Percentiles rank a stretch among this genome's conserved stretches.
Conservation (phyloP, 2,113 vertebrate species). For the Pyrgilauda ruficollis region DNA sequence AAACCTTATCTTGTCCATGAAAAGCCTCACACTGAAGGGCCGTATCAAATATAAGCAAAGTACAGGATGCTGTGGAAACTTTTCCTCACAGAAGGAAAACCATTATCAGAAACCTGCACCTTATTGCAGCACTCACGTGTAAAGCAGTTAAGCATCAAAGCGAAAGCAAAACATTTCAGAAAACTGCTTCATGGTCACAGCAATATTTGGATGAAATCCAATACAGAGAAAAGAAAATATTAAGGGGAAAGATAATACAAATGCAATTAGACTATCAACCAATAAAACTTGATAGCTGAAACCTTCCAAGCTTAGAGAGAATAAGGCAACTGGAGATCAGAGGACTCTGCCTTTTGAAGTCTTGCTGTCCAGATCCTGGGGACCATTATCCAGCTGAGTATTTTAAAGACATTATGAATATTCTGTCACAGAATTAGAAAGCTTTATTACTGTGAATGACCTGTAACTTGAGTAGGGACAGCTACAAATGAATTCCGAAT, state of each 20-base stretch:
- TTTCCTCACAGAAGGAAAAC: constrained; percentile 16
- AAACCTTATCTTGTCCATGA: constrained; percentile 68
- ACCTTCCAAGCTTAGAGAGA: constrained; percentile 54
- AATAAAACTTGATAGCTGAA: constrained; percentile 63
- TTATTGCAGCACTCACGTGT: constrained; percentile 24
- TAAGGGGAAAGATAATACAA: constrained; percentile 56
- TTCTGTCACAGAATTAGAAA: constrained; percentile 18
- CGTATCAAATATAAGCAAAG: constrained; percentile 39
- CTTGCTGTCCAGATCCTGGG: constrained; percentile 21
- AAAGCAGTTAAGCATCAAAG: constrained; percentile 55
- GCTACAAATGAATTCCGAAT: neutral
- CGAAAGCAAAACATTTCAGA: constrained; percentile 44
- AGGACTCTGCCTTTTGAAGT: constrained; percentile 45
- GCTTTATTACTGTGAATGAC: constrained; percentile 11
- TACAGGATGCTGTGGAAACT: constrained; percentile 27
- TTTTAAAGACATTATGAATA: constrained; percentile 41
- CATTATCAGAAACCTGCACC: constrained; percentile 53
- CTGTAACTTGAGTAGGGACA: neutral
- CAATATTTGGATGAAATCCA: constrained; percentile 55
- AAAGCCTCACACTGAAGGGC: constrained; percentile 6
- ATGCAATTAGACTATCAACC: constrained; percentile 62
- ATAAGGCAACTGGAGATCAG: constrained; percentile 45
- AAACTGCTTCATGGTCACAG: constrained; percentile 5
- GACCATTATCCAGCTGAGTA: constrained; percentile 20
- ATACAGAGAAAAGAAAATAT: constrained; percentile 42